Percentiles rank a stretch among this genome's conserved stretches.
phyloP scores from a whole-genome alignment of 1,140 invertebrate species.

The Chrysomallon squamiferum region DNA sequence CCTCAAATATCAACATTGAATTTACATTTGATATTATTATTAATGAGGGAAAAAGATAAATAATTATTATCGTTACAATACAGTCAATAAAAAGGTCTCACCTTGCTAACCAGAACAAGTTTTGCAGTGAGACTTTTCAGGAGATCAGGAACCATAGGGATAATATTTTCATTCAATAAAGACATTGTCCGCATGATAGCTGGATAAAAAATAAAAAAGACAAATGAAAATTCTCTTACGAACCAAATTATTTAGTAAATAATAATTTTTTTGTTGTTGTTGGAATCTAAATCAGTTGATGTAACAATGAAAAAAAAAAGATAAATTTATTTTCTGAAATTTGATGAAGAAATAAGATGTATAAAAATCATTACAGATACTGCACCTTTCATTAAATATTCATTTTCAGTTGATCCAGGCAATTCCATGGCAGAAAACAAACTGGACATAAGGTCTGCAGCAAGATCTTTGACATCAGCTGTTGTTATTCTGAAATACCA shows the following conservation, averaged over 20 bases:
- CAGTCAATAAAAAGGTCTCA: constrained; percentile 23
- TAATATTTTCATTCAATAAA: constrained; percentile 79
- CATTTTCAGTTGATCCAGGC: constrained; percentile 86
- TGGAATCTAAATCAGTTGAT: no score
- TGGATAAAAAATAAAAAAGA: constrained; percentile 54
- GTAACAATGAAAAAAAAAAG: no score
- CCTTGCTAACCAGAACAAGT: constrained; percentile 81
- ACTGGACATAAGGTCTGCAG: constrained; percentile 74
- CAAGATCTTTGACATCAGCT: constrained; percentile 56
- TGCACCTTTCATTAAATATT: constrained; percentile 91
- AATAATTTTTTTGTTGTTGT: no score
- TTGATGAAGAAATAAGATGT: not conserved
- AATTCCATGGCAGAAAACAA: constrained; percentile 78
- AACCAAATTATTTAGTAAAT: not conserved
- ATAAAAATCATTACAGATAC: not conserved
- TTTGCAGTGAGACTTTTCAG: constrained; percentile 86
- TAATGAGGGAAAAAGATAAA: no score
- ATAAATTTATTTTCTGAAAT: no score
- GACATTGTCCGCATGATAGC: constrained; percentile 90
- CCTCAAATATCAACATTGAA: no score
- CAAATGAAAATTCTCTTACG: constrained; percentile 17
- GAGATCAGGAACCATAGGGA: constrained; percentile 80
- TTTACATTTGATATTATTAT: no score
- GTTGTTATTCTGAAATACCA: constrained; percentile 68
- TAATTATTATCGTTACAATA: no score